Base-by-base conservation (phyloP, 2,113 vertebrate genomes). In the Climacteris rufus region DNA sequence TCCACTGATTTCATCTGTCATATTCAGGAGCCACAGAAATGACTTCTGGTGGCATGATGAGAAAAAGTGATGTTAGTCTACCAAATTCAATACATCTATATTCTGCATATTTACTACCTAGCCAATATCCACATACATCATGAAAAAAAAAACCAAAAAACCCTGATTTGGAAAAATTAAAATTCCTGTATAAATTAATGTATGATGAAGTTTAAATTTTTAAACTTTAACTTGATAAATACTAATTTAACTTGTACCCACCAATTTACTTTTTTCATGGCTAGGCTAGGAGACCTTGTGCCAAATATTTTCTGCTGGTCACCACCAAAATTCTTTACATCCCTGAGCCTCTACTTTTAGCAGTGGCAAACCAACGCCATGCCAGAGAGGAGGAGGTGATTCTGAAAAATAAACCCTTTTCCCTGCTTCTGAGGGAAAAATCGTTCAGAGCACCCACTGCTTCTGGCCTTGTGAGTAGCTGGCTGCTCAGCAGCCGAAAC, bases 321-420 rank as follows among this genome's bases (percentile, higher is more conserved):
- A 52, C 15, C 7, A 19, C 45, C 9, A 30, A 50, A 65, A 69
- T 49, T 15, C 13, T 75, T 60, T 63, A 39, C 14, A 47, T 50
- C 13, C 15, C 33, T 15, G 44, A 54, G 12, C 16, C 49, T 75
- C 31, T 27, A 14, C 44, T 91, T 85, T 27, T 6, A 60, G 44
- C 52, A 30, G 33, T 50, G 47, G 42, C 31, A 49, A 87, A n/a
- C 30, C 45, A 63, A 7, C 28, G 27, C 22, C 0, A 0, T 37
- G 13, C 37, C 2, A 10, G 54, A 85, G 64, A 70, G 47, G 5
- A 94, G 37, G 45, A 49, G 40, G 19, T 2, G 1, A 27, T 37
- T 49, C 27, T 74, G 47, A 25, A 15, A 23, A 71, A 24, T 6
- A 45, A 9, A 23, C 11, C 40, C 28, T 35, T 87, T 69, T 30